Evolutionary conservation across 2,888 invertebrate species (phyloP), one percentile per base, ranked within the genome.

Genomic region (Mellilla xanthometata): DNA sequence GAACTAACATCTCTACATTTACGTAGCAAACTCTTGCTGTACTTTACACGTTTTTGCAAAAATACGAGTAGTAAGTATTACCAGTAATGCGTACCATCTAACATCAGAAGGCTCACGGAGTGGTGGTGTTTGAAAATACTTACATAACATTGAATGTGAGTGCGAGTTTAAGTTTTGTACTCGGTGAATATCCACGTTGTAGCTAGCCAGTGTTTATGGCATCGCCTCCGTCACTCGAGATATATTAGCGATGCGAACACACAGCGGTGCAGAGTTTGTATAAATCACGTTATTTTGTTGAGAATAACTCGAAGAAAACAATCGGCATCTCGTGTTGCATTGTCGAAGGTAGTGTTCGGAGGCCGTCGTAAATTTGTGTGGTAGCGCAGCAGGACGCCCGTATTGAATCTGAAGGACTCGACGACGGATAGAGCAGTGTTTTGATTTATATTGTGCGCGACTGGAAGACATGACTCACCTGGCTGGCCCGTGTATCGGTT

Each of bases 211-310:
- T 55, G 57, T 57, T 60, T 60, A 56, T 59, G 44, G 47, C 49
- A 51, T 60, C 54, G 56, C 60, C 54, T 60, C 41, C 42, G 49
- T 43, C 45, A 46, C 52, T 44, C 46, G 46, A 54, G 46, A 56
- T 52, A 60, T 64, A 65, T 66, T 64, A 63, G 62, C 60, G 53
- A 57, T 52, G 62, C 64, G 60, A 61, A 57, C 55, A 38, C 51
- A 49, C 44, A 28, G 36, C 22, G 34, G 15, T 36, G 41, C 54
- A 46, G 60, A 65, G 62, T 78, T 79, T 75, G 72, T 72, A 86
- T 87, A 85, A 87, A 85, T 86, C 86, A 86, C 76, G 75, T 78
- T 81, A 85, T 88, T 87, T 88, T 85, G 86, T 85, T 81, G 81
- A 83, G 38, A 87, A 86, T 85, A 84, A 84, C 81, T 77, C 74